Conservation (phyloP, 2,888 invertebrate genomes). For the Romanomermis culicivorax region DNA sequence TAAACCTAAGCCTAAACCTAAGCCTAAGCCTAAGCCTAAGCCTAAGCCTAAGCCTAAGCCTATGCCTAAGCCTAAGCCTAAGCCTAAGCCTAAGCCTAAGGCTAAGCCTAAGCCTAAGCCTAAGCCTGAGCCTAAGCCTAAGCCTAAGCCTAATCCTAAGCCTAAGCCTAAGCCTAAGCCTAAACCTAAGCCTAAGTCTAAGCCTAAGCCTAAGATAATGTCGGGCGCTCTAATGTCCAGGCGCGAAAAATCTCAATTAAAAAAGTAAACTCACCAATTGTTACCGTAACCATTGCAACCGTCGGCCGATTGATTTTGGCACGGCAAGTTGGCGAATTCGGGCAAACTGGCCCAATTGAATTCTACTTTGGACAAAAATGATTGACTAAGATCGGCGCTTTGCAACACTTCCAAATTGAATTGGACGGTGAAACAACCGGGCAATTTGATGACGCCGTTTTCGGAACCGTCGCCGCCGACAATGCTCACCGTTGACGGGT, state of each 20-base stretch:
- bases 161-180: no score
- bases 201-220: no score
- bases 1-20: no score
- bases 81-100: no score
- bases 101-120: no score
- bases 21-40: no score
- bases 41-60: no score
- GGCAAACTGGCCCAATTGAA: slow-evolving; percentile 23
- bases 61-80: no score
- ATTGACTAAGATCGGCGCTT: neutral
- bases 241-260: no score
- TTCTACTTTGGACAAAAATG: slow-evolving; percentile 27
- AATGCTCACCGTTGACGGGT: neutral
- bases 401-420: slow-evolving; percentile 12
- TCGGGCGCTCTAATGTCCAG: no score
- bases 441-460: slow-evolving; percentile 19
- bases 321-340: slow-evolving; percentile 9
- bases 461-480: neutral
- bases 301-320: slow-evolving; percentile 24
- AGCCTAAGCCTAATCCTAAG: no score
- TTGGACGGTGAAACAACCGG: slow-evolving; percentile 27
- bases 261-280: slow-evolving; percentile 25
- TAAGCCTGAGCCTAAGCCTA: neutral
- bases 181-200: no score
- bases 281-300: slow-evolving; percentile 28